phyloP scores from a whole-genome alignment of 2,113 vertebrate species.

The Trachemys scripta region DNA sequence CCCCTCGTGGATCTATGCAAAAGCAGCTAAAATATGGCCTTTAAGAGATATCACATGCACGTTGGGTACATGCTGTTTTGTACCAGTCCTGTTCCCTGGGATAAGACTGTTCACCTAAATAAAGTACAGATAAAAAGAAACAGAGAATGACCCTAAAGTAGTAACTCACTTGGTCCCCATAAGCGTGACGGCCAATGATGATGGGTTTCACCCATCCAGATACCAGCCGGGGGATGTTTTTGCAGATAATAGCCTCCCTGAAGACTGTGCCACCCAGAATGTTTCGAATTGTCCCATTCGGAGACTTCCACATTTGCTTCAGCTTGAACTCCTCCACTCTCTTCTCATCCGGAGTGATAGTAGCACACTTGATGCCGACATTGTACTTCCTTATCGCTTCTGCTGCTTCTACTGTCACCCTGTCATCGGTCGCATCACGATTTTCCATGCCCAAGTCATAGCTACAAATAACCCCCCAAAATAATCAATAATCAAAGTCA shows the following conservation, averaged over 20 bases:
- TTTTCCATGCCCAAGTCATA: slow-evolving; percentile 96
- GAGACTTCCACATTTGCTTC: slow-evolving; percentile 99
- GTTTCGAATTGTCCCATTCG: slow-evolving; percentile 97
- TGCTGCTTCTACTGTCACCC: slow-evolving; percentile 93
- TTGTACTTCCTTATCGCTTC: slow-evolving; percentile 92
- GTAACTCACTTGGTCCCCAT: slow-evolving; percentile 93
- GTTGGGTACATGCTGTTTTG: not conserved
- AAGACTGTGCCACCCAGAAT: slow-evolving; percentile 98
- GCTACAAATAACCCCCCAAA: slow-evolving; percentile 75
- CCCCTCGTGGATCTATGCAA: not conserved
- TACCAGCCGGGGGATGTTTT: slow-evolving; percentile 96
- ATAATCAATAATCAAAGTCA: not conserved
- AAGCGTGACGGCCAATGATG: slow-evolving; percentile 96
- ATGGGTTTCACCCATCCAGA: slow-evolving; percentile 95
- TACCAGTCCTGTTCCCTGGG: not conserved
- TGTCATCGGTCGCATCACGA: slow-evolving; percentile 91
- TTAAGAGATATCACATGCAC: not conserved
- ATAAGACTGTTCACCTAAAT: not conserved
- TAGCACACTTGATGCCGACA: slow-evolving; percentile 96
- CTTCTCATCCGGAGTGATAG: slow-evolving; percentile 97
- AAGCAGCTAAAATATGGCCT: not conserved
- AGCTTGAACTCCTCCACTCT: slow-evolving; percentile 97
- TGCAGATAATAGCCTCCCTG: slow-evolving; percentile 97
- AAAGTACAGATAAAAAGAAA: not conserved
- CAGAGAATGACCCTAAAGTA: not conserved